These are phyloP conservation scores for Thalassarche chlororhynchos DNA, from an alignment of 2,113 vertebrate species.

Conservation along the genomic window DNA sequence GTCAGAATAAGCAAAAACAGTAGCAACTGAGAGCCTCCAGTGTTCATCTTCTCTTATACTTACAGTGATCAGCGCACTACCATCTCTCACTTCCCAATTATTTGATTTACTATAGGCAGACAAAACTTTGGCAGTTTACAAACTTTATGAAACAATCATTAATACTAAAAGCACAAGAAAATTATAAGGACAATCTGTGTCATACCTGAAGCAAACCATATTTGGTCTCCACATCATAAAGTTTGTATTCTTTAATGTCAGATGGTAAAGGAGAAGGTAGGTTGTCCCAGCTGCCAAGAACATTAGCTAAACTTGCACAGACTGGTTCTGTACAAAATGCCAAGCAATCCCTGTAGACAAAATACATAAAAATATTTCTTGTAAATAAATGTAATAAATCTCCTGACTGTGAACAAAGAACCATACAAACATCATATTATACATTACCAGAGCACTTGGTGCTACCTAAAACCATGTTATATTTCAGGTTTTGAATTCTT, in stretches of 20 bases:
- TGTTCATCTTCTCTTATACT: neutral
- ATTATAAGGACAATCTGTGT: neutral
- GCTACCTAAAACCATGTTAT: neutral
- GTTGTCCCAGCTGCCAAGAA: conserved; percentile 95
- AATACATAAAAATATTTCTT: neutral
- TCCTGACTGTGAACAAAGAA: neutral
- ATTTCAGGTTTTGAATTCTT: neutral
- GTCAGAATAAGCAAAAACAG: neutral
- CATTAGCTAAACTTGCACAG: conserved; percentile 95
- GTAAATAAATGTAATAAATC: neutral
- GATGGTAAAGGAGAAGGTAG: conserved; percentile 89
- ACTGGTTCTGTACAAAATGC: conserved; percentile 98
- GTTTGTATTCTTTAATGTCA: conserved; percentile 96
- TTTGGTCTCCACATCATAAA: conserved; percentile 96
- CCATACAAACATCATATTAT: neutral
- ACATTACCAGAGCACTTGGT: neutral
- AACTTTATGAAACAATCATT: neutral
- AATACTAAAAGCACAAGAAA: neutral
- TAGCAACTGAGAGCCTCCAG: neutral
- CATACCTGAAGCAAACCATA: conserved; percentile 96
- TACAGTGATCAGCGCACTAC: neutral
- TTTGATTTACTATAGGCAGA: neutral
- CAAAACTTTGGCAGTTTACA: neutral
- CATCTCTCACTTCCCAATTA: neutral
- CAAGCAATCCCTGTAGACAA: conserved; percentile 88